Percentiles rank a stretch among this genome's conserved stretches.
These are phyloP conservation scores for Heliconius hermathena DNA, from an alignment of 1,140 invertebrate species.

Conservation along the genomic window DNA sequence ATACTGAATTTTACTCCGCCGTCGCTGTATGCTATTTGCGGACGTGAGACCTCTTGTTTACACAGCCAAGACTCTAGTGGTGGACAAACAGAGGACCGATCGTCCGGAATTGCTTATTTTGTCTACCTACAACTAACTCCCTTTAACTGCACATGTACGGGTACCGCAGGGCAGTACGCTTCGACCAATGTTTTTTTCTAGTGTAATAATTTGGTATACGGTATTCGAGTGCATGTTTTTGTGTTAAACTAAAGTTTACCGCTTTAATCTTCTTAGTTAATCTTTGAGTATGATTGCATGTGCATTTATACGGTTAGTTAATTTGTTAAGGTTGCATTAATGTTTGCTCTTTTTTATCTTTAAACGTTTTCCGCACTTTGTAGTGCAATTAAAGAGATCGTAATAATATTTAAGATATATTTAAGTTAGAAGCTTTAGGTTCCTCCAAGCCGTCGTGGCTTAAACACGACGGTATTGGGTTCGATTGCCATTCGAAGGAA, in stretches of 20 bases:
- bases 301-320: constrained; percentile 1
- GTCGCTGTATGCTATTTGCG: constrained; percentile 75
- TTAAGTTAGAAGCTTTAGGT: too few species aligned
- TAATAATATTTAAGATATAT: too few species aligned
- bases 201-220: constrained; percentile 61
- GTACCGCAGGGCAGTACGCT: constrained; percentile 59
- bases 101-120: constrained; percentile 81
- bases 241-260: constrained; percentile 52
- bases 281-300: constrained; percentile 27
- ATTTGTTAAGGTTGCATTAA: neutral
- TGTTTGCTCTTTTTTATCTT: neutral
- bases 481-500: too few species aligned
- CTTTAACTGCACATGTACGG: constrained; percentile 61
- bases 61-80: constrained; percentile 78
- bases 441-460: too few species aligned
- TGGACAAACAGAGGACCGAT: constrained; percentile 77
- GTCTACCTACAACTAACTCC: constrained; percentile 71
- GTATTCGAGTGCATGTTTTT: constrained; percentile 57
- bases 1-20: constrained; percentile 56
- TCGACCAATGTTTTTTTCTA: constrained; percentile 55
- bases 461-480: too few species aligned
- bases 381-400: too few species aligned
- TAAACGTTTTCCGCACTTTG: neutral
- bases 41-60: constrained; percentile 77
- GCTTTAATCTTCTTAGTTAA: constrained; percentile 54